Base-by-base conservation (phyloP, 2,797 vertebrate species). In the Apogon talboti region DNA sequence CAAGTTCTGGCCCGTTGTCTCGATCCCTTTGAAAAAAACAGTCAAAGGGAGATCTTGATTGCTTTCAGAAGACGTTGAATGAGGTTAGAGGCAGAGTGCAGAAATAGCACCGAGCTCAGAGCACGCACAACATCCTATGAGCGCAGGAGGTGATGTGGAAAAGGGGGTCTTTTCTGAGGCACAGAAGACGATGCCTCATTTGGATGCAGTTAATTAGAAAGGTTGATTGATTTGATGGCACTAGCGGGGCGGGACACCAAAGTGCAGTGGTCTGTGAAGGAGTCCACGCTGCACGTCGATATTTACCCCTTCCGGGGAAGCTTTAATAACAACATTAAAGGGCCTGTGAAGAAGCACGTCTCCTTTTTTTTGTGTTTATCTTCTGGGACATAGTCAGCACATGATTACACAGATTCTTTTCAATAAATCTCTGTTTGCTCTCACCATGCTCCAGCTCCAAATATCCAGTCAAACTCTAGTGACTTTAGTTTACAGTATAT, bases 181-280 rank as follows among this genome's bases (percentile, higher is more conserved):
- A 64, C 60, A 65, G 52, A 76, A 52, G 57, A 73, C 33, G 55
- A 69, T 48, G 82, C 78, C 80, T 90, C 83, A 91, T 93, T 93
- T 92, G 86, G 89, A 89, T 89, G 87, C 86, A 82, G 90, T 91
- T 92, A 94, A 93, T 93, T 90, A 93, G 89, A 82, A 81, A 82
- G 85, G 88, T 75, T 90, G 92, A 93, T 92, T 90, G 89, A 92
- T 94, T 92, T 90, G 90, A 93, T 91, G 87, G 85, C 84, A 80
- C 80, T 69, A 58, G 79, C 66, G 38, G 78, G 84, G 81, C 67
- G 67, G 82, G 73, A 82, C 71, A 62, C 82, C 79, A 57, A 65
- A 87, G 85, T 84, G 89, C 91, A 87, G 37, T 72, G 74, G 85
- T 76, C 89, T 88, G 90, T 92, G 90, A 92, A 92, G 85, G 89